Base-by-base conservation (phyloP, 2,113 vertebrate genomes). In the Cyanistes caeruleus region DNA sequence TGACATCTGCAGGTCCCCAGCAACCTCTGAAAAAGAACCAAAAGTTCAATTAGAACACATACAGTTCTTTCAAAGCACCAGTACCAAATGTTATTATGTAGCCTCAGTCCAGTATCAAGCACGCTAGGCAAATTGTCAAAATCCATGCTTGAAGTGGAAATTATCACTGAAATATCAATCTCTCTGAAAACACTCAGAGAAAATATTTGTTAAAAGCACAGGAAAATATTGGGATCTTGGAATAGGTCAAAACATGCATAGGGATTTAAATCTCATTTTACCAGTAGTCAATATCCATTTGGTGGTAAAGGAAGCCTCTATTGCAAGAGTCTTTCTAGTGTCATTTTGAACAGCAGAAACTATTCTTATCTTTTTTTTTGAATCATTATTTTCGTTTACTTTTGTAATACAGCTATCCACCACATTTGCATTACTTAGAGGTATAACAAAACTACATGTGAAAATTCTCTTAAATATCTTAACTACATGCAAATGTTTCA, bases 231-330 rank as follows among this genome's bases (percentile, higher is more conserved):
- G 12, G 1, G 14, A 20, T 78, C 31, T 55, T 90, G 21, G 3
- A 48, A 20, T n/a, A 68, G 35, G 5, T 15, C 59, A 72, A n/a
- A 23, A 55, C 6, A 15, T 1, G 0, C 44, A 59, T 3, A 35
- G 4, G 10, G 6, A 76, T 23, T 65, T 77, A 70, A 87, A 63
- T 63, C 10, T 68, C 25, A 28, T 12, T 55, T 53, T 44, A 56
- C 49, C 0, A 4, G 27, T 7, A 72, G 5, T 8, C 11, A 33
- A 27, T 35, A 80, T 21, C 6, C 37, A 22, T 68, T 31, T 64
- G 27, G 8, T 9, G 3, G 5, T 39, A 30, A 73, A 43, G 16
- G 22, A 3, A 77, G 16, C 19, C 7, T 80, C 33, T 89, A 9
- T 35, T 56, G 9, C 18, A 84, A 78, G 9, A 4, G 12, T 48